phyloP scores from a whole-genome alignment of 2,888 invertebrate genomes.

The Leucophenga montana region DNA sequence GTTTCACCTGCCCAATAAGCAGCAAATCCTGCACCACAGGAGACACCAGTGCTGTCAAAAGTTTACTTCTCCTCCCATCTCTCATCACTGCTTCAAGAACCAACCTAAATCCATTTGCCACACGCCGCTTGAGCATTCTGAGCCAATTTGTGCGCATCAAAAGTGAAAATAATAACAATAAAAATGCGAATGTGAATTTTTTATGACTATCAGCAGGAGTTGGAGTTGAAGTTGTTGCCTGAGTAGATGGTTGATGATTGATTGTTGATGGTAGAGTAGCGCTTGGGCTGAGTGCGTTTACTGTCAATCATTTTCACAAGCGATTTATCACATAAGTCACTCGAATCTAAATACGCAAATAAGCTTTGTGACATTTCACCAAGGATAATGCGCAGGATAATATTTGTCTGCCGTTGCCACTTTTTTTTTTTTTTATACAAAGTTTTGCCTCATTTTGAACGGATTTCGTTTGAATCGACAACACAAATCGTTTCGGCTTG shows the following conservation, averaged over 20 bases:
- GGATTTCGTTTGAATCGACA: no score
- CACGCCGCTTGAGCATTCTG: not conserved
- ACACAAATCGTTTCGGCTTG: no score
- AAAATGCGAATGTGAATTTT: constrained; percentile 1
- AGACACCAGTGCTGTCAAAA: not conserved
- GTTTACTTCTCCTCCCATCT: no score
- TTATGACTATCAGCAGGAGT: not conserved
- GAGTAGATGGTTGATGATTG: not conserved
- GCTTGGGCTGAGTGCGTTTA: constrained; percentile 15
- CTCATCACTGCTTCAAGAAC: no score
- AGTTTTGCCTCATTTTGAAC: not conserved
- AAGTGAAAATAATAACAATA: constrained; percentile 23
- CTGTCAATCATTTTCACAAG: constrained; percentile 64
- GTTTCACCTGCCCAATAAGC: not conserved
- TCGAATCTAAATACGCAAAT: constrained; percentile 51
- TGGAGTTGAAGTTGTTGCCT: not conserved
- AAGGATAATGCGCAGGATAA: constrained; percentile 29
- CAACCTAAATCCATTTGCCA: no score
- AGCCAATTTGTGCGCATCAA: constrained; percentile 26
- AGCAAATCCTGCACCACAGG: constrained; percentile 2
- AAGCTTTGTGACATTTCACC: constrained; percentile 52
- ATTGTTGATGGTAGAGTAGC: not conserved
- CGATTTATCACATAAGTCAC: constrained; percentile 58
- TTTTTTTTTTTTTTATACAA: not conserved
- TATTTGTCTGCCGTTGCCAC: not conserved